These are phyloP conservation scores for Manis crassicaudata DNA, from an alignment of 2,797 vertebrate genomes.

Conservation along the genomic window DNA sequence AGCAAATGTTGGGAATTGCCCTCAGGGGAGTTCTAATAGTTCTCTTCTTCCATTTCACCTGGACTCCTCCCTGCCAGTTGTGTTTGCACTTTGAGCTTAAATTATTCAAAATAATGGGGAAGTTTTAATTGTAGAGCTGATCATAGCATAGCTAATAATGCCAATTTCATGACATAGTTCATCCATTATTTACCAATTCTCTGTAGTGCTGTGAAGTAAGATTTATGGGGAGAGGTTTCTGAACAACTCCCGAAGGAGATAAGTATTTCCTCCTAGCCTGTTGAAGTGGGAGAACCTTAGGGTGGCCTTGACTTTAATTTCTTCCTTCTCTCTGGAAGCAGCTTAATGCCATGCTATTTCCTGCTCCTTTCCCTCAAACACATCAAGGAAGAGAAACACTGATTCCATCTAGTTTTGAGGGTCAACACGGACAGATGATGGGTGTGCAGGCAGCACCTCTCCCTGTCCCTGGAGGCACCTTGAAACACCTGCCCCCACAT, in stretches of 20 bases:
- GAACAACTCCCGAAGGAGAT: constrained; percentile 68
- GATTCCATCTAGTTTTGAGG: constrained; percentile 4
- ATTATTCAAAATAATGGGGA: constrained; percentile 74
- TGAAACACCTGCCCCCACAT: neutral
- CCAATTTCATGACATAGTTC: constrained; percentile 72
- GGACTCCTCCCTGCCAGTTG: constrained; percentile 16
- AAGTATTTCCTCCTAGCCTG: constrained; percentile 48
- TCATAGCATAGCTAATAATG: constrained; percentile 70
- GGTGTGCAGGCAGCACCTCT: neutral
- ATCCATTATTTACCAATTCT: constrained; percentile 77
- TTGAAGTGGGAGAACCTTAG: constrained; percentile 55
- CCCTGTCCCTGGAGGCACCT: neutral
- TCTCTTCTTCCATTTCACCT: constrained; percentile 71
- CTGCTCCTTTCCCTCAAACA: neutral
- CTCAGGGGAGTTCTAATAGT: constrained; percentile 59
- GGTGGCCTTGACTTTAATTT: constrained; percentile 55
- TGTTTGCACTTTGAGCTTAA: constrained; percentile 60
- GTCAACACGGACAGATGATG: neutral
- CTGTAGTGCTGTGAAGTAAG: constrained; percentile 69
- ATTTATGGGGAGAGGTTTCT: constrained; percentile 72
- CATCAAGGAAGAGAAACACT: constrained; percentile 32
- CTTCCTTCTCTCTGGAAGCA: constrained; percentile 33
- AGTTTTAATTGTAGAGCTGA: constrained; percentile 75
- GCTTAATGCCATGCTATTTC: constrained; percentile 29
- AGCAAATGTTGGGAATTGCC: constrained; percentile 30